Percentiles rank a stretch among this genome's conserved stretches.
These are phyloP conservation scores for Melanocharis versteri DNA, from an alignment of 2,113 vertebrate species.

Conservation along the genomic window DNA sequence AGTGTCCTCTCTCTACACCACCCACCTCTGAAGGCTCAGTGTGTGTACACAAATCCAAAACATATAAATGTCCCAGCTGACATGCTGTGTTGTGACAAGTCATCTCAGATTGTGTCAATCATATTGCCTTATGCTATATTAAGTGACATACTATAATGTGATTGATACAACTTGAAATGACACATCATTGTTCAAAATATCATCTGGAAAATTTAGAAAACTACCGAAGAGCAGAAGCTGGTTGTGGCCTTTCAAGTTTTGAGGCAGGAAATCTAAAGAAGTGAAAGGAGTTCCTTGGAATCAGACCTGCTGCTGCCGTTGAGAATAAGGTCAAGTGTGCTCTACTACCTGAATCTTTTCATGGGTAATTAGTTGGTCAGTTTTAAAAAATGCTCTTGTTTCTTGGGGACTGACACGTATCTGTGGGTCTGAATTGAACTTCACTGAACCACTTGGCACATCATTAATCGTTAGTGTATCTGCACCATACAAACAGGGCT, in stretches of 20 bases:
- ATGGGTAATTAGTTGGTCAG: conserved; percentile 22
- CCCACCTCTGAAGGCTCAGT: not conserved
- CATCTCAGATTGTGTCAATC: conserved; percentile 73
- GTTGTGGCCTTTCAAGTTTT: conserved; percentile 9
- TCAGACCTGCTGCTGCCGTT: not conserved
- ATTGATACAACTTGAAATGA: conserved; percentile 72
- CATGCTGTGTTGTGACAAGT: conserved; percentile 71
- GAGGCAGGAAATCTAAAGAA: not conserved
- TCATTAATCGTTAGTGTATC: conserved; percentile 46
- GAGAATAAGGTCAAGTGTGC: not conserved
- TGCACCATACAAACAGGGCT: conserved; percentile 1
- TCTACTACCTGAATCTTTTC: not conserved
- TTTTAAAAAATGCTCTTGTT: not conserved
- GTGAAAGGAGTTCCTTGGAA: not conserved
- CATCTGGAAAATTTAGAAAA: conserved; percentile 71
- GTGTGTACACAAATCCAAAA: not conserved
- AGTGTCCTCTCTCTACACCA: not conserved
- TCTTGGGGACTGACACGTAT: conserved; percentile 21
- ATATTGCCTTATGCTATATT: conserved; percentile 62
- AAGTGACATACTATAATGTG: conserved; percentile 73
- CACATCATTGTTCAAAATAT: conserved; percentile 70
- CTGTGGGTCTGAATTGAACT: conserved; percentile 32
- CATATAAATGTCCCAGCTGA: conserved; percentile 61
- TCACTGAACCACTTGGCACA: conserved; percentile 25
- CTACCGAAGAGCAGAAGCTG: not conserved